phyloP scores from a whole-genome alignment of 1,140 invertebrate species.

The Sminthurides bifidus region DNA sequence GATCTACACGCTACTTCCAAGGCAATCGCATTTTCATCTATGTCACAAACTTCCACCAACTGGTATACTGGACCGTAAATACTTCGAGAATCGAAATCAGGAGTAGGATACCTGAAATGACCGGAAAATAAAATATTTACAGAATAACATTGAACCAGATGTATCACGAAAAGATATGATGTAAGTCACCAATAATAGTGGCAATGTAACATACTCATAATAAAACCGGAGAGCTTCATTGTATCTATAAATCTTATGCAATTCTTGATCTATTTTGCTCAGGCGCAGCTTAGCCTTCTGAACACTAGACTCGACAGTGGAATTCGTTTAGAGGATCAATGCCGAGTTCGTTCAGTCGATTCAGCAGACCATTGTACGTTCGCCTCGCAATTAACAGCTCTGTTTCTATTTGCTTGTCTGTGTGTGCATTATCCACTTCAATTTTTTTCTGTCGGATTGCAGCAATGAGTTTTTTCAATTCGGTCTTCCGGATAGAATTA shows the following conservation, averaged over 20 bases:
- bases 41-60: conserved; percentile 62
- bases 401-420: too few relatives aligned
- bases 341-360: too few relatives aligned
- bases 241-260: too few relatives aligned
- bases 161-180: background rate
- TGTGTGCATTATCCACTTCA: too few relatives aligned
- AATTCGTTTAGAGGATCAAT: too few relatives aligned
- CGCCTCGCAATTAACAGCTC: too few relatives aligned
- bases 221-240: conserved; percentile 14
- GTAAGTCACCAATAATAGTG: background rate
- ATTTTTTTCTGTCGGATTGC: background rate
- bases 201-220: conserved; percentile 37
- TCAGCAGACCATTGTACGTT: too few relatives aligned
- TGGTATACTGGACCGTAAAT: conserved; percentile 71
- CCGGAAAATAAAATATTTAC: too few relatives aligned
- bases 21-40: conserved; percentile 52
- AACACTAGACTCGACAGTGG: too few relatives aligned
- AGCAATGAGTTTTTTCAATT: background rate
- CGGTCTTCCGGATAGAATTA: too few relatives aligned
- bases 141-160: too few relatives aligned
- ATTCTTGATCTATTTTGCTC: background rate
- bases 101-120: conserved; percentile 43
- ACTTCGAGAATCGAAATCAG: conserved; percentile 57
- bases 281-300: too few relatives aligned
- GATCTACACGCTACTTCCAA: conserved; percentile 75